Percentiles rank a stretch among this genome's conserved stretches.
Evolutionary conservation across 64 coral and sea anemone genomes (phyloP).

Genomic region (Catalaphyllia jardinei): DNA sequence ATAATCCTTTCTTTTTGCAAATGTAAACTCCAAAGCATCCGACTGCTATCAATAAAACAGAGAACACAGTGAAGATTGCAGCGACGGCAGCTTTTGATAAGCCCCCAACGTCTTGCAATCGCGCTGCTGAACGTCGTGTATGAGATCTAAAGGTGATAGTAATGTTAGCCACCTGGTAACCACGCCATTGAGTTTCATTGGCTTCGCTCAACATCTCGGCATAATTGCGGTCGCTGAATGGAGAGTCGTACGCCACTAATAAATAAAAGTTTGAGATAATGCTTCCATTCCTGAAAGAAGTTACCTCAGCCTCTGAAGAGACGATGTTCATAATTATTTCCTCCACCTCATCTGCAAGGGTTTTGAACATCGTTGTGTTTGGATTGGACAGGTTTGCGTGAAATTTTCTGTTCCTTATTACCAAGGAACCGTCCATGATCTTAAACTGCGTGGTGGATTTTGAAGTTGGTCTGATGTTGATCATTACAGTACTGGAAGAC

Average conservation of each 20-base stretch:
- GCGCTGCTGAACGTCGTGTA: not conserved
- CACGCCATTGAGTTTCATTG: slow-evolving; percentile 1
- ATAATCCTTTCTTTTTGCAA: slow-evolving; percentile 25
- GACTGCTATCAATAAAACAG: not conserved
- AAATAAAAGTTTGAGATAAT: slow-evolving; percentile 1
- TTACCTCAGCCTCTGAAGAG: not conserved
- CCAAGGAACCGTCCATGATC: slow-evolving; percentile 22
- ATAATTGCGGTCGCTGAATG: not conserved
- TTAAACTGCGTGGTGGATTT: not conserved
- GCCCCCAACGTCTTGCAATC: not conserved
- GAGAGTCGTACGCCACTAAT: not conserved
- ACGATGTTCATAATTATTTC: not conserved
- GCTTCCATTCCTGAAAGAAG: slow-evolving; percentile 19
- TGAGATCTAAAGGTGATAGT: not conserved
- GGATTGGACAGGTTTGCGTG: slow-evolving; percentile 18
- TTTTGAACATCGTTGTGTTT: slow-evolving; percentile 23
- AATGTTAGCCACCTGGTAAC: not conserved
- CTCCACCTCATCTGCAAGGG: not conserved
- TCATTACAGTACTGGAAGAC: not conserved
- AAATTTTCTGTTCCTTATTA: slow-evolving; percentile 4
- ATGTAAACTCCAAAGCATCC: not conserved
- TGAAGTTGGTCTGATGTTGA: not conserved
- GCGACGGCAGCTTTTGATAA: not conserved
- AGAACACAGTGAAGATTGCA: slow-evolving; percentile 6
- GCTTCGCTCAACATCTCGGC: not conserved